Conservation (phyloP, 2,888 invertebrate species). For the Meta bourneti region DNA sequence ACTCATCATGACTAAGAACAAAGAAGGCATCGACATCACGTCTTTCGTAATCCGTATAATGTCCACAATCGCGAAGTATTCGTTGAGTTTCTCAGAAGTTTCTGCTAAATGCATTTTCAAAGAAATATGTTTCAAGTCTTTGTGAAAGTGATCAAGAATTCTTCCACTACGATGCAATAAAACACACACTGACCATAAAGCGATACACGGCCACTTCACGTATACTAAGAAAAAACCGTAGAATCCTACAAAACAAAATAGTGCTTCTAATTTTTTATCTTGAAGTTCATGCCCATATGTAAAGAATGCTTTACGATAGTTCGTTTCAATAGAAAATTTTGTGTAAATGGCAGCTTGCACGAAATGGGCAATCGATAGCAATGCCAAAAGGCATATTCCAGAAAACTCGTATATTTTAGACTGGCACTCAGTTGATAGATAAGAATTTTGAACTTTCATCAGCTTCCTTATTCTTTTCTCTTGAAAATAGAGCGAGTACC, state of each 20-base stretch:
- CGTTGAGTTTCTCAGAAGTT: neutral
- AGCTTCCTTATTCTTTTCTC: neutral
- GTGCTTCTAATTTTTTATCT: neutral
- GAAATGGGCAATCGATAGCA: neutral
- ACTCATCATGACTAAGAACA: neutral
- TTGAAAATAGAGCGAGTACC: neutral
- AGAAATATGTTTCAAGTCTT: neutral
- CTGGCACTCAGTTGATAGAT: neutral
- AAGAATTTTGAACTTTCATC: neutral
- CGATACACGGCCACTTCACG: neutral
- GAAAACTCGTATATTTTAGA: neutral
- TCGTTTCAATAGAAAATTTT: neutral
- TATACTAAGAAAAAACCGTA: neutral
- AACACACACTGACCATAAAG: neutral
- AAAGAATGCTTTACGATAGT: neutral
- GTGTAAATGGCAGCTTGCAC: neutral
- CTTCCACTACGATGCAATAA: neutral
- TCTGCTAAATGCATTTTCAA: neutral
- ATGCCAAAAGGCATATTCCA: neutral
- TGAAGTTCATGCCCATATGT: neutral
- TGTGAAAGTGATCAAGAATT: neutral
- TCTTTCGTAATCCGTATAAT: neutral
- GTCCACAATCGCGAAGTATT: neutral
- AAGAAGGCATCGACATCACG: neutral
- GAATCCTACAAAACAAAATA: neutral